A percentile compares a stretch with the other conserved stretches of the same genome.
These are phyloP conservation scores for Scolanthus callimorphus DNA, from an alignment of 92 coral and sea anemone genomes.

Conservation along the genomic window DNA sequence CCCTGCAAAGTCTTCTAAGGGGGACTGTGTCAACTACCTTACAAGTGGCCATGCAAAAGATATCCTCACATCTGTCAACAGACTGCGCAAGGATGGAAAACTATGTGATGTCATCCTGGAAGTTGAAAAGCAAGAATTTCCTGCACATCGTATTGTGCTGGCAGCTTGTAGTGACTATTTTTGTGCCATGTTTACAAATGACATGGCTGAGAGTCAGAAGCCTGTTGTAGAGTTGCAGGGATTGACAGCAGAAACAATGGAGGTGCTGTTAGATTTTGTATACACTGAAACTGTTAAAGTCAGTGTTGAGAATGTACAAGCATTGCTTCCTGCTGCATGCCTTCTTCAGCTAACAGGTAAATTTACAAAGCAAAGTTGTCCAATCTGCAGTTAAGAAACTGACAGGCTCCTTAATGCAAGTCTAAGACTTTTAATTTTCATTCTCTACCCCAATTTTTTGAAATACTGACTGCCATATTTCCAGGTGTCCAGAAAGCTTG, in stretches of 20 bases:
- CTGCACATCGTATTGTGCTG: constrained; percentile 86
- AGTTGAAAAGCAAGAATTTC: constrained; percentile 77
- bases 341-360: constrained; percentile 88
- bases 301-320: constrained; percentile 98
- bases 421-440: too few species aligned
- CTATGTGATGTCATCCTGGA: constrained; percentile 79
- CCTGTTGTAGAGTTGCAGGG: constrained; percentile 72
- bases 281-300: constrained; percentile 96
- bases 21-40: constrained; percentile 38
- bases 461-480: neutral
- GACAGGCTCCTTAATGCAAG: too few species aligned
- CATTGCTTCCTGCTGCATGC: constrained; percentile 95
- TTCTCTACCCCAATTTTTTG: too few species aligned
- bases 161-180: constrained; percentile 97
- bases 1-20: constrained; percentile 16
- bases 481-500: constrained; percentile 95
- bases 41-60: constrained; percentile 83
- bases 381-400: too few species aligned
- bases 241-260: constrained; percentile 88
- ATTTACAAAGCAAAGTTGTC: too few species aligned
- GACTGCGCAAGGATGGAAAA: constrained; percentile 61
- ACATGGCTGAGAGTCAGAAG: constrained; percentile 92
- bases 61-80: constrained; percentile 78
- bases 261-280: constrained; percentile 86
- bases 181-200: constrained; percentile 94